phyloP scores from a whole-genome alignment of 2,888 invertebrate species.

The Drosophila pegasa region DNA sequence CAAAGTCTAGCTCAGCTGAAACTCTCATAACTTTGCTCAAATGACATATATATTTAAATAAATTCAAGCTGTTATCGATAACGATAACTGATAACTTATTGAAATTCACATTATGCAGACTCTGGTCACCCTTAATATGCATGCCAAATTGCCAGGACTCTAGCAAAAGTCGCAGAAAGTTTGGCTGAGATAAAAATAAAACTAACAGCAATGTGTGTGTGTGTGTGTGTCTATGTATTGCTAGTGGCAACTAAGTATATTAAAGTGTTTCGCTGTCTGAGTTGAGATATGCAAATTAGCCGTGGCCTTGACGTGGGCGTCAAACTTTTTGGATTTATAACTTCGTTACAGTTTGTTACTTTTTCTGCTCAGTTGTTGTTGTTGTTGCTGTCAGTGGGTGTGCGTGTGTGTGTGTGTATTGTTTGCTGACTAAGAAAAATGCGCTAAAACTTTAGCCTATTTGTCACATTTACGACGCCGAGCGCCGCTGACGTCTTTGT shows the following conservation, averaged over 20 bases:
- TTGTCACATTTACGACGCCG: conserved; percentile 59
- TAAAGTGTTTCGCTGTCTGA: conserved; percentile 31
- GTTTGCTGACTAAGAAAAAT: conserved; percentile 56
- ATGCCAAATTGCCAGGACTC: not conserved
- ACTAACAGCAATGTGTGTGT: conserved; percentile 1
- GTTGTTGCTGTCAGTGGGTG: conserved; percentile 41
- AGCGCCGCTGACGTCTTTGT: conserved; percentile 43
- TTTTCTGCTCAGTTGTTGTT: conserved; percentile 35
- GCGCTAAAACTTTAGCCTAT: conserved; percentile 55
- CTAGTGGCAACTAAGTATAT: conserved; percentile 9
- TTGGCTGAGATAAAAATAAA: not conserved
- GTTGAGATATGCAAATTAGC: conserved; percentile 76
- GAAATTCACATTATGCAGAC: too few relatives aligned
- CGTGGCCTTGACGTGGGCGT: conserved; percentile 78
- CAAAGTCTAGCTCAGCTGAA: too few relatives aligned
- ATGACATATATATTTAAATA: too few relatives aligned
- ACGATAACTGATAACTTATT: not conserved
- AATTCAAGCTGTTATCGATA: not conserved
- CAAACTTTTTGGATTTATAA: conserved; percentile 76
- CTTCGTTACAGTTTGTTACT: conserved; percentile 76
- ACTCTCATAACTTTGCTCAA: too few relatives aligned
- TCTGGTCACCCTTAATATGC: too few relatives aligned
- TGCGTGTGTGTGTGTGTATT: conserved; percentile 20
- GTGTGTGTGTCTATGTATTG: conserved; percentile 7
- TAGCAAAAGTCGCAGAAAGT: not conserved